Evolutionary conservation across 2,797 vertebrate species (phyloP).

Genomic region (Myoxocephalus aenaeus): DNA sequence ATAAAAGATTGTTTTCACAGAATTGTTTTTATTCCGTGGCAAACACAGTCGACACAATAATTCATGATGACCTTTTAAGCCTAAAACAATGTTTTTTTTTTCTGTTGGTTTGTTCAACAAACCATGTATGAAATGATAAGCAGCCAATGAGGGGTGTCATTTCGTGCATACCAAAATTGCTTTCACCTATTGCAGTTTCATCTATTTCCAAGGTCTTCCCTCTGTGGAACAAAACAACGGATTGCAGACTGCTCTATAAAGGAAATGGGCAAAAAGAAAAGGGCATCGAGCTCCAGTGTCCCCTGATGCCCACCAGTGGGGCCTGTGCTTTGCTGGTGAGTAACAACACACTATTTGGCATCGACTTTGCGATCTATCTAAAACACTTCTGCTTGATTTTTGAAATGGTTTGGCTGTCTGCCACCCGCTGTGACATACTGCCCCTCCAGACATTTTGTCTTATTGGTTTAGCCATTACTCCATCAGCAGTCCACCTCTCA

Average conservation of each 20-base stretch:
- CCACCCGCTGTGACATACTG: background rate
- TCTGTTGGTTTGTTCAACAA: constrained; percentile 11
- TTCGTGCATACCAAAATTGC: background rate
- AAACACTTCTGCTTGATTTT: constrained; percentile 7
- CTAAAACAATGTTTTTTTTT: background rate
- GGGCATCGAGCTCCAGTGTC: background rate
- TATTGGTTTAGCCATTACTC: background rate
- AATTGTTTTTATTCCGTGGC: too few relatives aligned
- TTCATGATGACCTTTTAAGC: background rate
- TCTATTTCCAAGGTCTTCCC: constrained; percentile 3
- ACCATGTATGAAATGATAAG: background rate
- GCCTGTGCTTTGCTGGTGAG: background rate
- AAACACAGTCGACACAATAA: background rate
- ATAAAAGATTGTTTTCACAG: background rate
- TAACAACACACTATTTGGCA: background rate
- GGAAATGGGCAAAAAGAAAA: constrained; percentile 4
- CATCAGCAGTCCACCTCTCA: background rate
- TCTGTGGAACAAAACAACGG: constrained; percentile 1
- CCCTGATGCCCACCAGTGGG: background rate
- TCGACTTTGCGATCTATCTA: background rate
- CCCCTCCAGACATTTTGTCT: background rate
- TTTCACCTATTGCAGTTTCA: background rate
- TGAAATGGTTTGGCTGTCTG: background rate
- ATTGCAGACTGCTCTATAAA: constrained; percentile 7
- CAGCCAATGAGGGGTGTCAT: background rate